These are phyloP conservation scores for Sarotherodon lohbergeri DNA, from an alignment of 2,113 vertebrate genomes.

Conservation along the genomic window DNA sequence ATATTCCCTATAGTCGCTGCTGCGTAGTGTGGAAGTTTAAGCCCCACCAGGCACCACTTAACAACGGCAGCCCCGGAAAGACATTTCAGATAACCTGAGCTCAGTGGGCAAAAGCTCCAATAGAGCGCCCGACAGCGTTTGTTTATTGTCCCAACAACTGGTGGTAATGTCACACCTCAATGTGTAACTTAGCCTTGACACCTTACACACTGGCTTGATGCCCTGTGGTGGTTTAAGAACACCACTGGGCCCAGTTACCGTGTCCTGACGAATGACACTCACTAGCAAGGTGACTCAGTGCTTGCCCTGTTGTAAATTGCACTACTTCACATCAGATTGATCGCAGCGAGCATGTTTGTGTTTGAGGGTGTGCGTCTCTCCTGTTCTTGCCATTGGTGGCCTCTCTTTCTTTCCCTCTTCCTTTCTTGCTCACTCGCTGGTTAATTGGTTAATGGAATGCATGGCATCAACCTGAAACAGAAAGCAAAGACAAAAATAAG, in stretches of 20 bases:
- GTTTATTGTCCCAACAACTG: slow-evolving; percentile 29
- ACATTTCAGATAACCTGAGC: slow-evolving; percentile 22
- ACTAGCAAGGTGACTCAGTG: slow-evolving; percentile 42
- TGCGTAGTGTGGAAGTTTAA: not conserved
- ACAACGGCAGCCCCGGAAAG: not conserved
- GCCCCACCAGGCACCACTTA: not conserved
- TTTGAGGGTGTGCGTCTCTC: not conserved
- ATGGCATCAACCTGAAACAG: not conserved
- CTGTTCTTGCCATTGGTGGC: not conserved
- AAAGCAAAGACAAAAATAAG: not conserved
- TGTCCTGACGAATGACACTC: slow-evolving; percentile 33
- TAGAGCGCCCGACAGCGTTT: not conserved
- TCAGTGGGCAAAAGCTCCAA: slow-evolving; percentile 14
- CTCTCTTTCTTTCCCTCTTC: not conserved
- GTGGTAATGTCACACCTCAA: slow-evolving; percentile 41
- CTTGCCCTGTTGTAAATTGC: slow-evolving; percentile 11
- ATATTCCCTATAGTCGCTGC: not conserved
- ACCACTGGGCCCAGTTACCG: slow-evolving; percentile 28
- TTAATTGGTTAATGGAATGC: slow-evolving; percentile 26
- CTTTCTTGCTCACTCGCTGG: not conserved
- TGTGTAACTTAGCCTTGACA: slow-evolving; percentile 42
- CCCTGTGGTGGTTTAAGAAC: slow-evolving; percentile 22
- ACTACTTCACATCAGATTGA: slow-evolving; percentile 16
- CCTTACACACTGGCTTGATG: slow-evolving; percentile 14
- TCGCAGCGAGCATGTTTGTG: not conserved